A percentile compares a stretch with the other conserved stretches of the same genome.
These are phyloP conservation scores for Phrynocephalus forsythii DNA, from an alignment of 2,797 vertebrate species.

Conservation along the genomic window DNA sequence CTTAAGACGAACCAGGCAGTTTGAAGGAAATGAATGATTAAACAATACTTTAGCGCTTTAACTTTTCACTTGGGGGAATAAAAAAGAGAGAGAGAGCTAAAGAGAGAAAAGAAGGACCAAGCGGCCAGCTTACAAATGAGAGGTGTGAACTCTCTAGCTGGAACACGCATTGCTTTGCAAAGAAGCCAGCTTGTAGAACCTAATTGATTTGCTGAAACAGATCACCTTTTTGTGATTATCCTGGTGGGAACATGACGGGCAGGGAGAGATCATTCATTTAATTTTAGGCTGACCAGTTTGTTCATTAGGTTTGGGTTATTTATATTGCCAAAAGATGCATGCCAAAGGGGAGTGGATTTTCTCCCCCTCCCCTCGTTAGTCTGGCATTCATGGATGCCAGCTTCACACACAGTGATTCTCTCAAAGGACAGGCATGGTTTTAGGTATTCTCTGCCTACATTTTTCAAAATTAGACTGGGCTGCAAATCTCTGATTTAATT, in stretches of 20 bases:
- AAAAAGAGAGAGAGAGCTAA: neutral
- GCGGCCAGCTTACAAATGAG: constrained; percentile 5
- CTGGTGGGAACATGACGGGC: constrained; percentile 57
- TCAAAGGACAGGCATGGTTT: neutral
- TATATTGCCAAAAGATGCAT: constrained; percentile 52
- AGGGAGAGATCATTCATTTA: constrained; percentile 54
- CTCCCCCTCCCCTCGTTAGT: constrained; percentile 33
- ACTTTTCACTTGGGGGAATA: neutral
- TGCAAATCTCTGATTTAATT: neutral
- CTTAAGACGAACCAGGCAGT: neutral
- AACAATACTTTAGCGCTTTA: neutral
- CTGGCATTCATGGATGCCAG: constrained; percentile 47
- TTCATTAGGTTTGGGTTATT: constrained; percentile 64
- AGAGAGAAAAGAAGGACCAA: neutral
- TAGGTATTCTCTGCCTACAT: constrained; percentile 21
- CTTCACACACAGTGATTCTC: constrained; percentile 20
- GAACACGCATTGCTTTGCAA: constrained; percentile 20
- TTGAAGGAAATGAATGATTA: constrained; percentile 3
- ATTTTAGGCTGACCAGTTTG: constrained; percentile 60
- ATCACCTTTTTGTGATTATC: constrained; percentile 46
- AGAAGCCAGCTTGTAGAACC: constrained; percentile 20
- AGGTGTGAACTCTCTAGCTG: neutral
- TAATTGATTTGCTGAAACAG: constrained; percentile 62
- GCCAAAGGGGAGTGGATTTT: constrained; percentile 33
- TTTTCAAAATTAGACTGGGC: constrained; percentile 11